These are phyloP conservation scores for Carpatolechia fugitivella DNA, from an alignment of 2,888 invertebrate species.

Conservation along the genomic window DNA sequence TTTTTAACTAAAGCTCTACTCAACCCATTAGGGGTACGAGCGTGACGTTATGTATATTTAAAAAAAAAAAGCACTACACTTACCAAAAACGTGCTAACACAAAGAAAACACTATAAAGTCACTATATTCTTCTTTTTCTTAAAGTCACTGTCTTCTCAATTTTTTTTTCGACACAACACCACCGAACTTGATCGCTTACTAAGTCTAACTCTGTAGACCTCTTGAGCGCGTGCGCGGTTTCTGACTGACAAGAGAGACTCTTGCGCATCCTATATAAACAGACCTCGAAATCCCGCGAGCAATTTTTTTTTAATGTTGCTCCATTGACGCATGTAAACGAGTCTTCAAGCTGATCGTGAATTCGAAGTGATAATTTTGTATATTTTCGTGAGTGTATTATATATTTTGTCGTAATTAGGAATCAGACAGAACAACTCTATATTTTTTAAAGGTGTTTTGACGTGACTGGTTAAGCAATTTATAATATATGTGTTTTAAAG, in stretches of 20 bases:
- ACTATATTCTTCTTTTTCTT: not conserved
- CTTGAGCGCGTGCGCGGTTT: not conserved
- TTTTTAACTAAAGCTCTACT: too few species aligned
- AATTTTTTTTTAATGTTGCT: not conserved
- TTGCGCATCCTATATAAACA: conserved; percentile 12
- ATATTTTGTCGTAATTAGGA: too few species aligned
- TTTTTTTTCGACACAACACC: not conserved
- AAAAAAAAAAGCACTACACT: not conserved
- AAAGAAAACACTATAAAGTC: not conserved
- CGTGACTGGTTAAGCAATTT: too few species aligned
- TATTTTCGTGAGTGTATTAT: too few species aligned
- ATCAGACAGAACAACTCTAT: too few species aligned
- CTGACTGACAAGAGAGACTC: not conserved
- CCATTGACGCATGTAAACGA: not conserved
- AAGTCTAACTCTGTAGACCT: not conserved
- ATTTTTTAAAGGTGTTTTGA: too few species aligned
- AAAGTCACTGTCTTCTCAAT: not conserved
- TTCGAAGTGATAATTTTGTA: too few species aligned
- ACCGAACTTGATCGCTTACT: not conserved
- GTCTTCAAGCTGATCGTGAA: not conserved
- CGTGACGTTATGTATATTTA: not conserved
- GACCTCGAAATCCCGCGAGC: not conserved
- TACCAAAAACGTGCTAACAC: not conserved
- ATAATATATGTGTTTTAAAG: too few species aligned
- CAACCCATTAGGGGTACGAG: too few species aligned